phyloP scores from a whole-genome alignment of 1,140 invertebrate species.

The Octopus sinensis region DNA sequence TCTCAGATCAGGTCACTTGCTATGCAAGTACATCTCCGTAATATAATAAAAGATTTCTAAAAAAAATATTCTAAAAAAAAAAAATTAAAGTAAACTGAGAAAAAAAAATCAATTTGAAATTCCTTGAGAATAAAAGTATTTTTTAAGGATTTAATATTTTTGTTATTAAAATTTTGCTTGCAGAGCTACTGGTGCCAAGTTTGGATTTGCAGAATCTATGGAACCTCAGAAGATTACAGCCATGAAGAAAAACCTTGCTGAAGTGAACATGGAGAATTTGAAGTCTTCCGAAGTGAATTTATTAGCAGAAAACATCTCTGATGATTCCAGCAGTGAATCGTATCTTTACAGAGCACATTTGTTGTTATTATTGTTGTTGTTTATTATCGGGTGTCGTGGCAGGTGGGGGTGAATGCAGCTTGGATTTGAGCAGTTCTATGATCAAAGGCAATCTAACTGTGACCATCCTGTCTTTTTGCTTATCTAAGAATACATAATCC shows the following conservation, averaged over 20 bases:
- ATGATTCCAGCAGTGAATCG: neutral
- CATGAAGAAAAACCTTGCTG: slow-evolving; percentile 29
- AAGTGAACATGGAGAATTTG: slow-evolving; percentile 18
- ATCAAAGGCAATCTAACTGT: neutral
- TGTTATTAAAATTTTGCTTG: slow-evolving; percentile 11
- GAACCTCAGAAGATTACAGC: slow-evolving; percentile 37
- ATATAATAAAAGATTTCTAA: neutral
- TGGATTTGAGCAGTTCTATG: neutral
- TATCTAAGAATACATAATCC: neutral
- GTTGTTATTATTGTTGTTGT: neutral
- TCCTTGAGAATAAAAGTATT: neutral
- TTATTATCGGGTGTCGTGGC: neutral
- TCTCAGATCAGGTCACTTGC: neutral
- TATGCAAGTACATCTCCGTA: neutral
- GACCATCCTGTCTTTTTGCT: neutral
- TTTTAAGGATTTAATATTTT: neutral
- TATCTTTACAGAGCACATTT: no score
- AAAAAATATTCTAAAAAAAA: neutral
- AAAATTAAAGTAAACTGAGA: neutral
- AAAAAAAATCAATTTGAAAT: neutral
- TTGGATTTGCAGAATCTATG: slow-evolving; percentile 47
- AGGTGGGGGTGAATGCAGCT: neutral
- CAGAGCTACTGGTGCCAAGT: slow-evolving; percentile 43
- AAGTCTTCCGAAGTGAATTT: neutral
- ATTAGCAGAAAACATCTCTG: neutral